These are phyloP conservation scores for Camelus dromedarius DNA, from an alignment of 2,113 vertebrate species.

Conservation along the genomic window DNA sequence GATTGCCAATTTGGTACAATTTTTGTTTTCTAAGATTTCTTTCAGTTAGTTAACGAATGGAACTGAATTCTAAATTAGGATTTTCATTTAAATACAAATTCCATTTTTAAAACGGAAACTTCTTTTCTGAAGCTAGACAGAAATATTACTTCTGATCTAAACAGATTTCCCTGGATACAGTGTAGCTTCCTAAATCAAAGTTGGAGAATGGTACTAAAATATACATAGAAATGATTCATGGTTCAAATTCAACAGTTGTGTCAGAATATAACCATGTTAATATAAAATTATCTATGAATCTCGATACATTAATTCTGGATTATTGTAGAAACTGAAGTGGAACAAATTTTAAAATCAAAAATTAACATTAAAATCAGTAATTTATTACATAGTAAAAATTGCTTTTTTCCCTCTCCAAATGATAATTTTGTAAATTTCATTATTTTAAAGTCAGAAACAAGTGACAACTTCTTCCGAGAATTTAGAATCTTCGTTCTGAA, in stretches of 20 bases:
- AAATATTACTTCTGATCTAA: slow-evolving; percentile 19
- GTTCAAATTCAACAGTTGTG: slow-evolving; percentile 1
- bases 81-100: slow-evolving; percentile 55
- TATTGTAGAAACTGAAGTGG: neutral
- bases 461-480: neutral
- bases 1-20: slow-evolving; percentile 17
- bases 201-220: slow-evolving; percentile 43
- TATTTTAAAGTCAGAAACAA: slow-evolving; percentile 47
- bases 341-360: slow-evolving; percentile 51
- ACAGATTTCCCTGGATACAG: neutral
- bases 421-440: slow-evolving; percentile 22
- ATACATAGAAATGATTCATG: neutral
- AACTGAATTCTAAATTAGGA: slow-evolving; percentile 32
- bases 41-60: slow-evolving; percentile 38
- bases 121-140: slow-evolving; percentile 52
- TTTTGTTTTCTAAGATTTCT: slow-evolving; percentile 49
- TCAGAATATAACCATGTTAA: slow-evolving; percentile 58
- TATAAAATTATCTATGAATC: neutral
- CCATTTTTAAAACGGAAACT: slow-evolving; percentile 57
- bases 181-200: slow-evolving; percentile 40
- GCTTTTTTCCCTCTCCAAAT: neutral
- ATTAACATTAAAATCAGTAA: slow-evolving; percentile 42
- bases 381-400: neutral
- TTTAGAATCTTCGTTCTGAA: slow-evolving; percentile 28
- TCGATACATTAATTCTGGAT: neutral